Evolutionary conservation across 2,797 vertebrate species (phyloP).

Genomic region (Nyctibius grandis): DNA sequence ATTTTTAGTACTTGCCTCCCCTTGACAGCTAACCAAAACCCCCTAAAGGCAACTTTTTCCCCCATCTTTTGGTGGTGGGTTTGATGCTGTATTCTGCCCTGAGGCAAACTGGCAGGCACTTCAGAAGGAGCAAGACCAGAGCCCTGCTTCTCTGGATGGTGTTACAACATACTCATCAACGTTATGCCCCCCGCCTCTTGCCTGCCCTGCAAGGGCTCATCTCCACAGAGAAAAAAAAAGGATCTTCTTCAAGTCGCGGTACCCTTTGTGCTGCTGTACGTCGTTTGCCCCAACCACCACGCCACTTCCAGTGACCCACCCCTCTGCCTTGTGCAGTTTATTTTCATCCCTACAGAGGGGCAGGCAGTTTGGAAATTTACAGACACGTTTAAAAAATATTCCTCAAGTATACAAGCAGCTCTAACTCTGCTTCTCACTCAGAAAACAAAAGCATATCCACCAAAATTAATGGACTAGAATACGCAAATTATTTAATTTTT

Average conservation of each 20-base stretch:
- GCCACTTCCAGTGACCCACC: not conserved
- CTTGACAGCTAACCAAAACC: not conserved
- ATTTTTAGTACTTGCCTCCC: not conserved
- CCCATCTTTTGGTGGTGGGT: not conserved
- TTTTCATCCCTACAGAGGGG: not conserved
- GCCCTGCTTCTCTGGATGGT: not conserved
- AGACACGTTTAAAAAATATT: not conserved
- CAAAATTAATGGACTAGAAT: not conserved
- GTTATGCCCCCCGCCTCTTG: too few relatives aligned
- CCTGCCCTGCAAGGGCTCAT: not conserved
- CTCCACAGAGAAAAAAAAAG: not conserved
- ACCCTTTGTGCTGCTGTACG: not conserved
- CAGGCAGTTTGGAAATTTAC: not conserved
- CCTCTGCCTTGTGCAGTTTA: fast-evolving
- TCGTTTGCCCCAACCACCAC: not conserved
- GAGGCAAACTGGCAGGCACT: not conserved
- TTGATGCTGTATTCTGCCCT: not conserved
- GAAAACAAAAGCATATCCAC: not conserved
- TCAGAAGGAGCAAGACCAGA: not conserved
- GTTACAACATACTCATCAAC: not conserved
- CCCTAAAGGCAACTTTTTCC: not conserved
- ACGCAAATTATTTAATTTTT: not conserved
- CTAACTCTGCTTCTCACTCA: not conserved
- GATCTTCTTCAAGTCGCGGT: not conserved
- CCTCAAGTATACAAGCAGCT: not conserved